Evolutionary conservation across 2,797 vertebrate species (phyloP), one percentile per base, ranked within the genome.

Genomic region (Sciurus carolinensis): DNA sequence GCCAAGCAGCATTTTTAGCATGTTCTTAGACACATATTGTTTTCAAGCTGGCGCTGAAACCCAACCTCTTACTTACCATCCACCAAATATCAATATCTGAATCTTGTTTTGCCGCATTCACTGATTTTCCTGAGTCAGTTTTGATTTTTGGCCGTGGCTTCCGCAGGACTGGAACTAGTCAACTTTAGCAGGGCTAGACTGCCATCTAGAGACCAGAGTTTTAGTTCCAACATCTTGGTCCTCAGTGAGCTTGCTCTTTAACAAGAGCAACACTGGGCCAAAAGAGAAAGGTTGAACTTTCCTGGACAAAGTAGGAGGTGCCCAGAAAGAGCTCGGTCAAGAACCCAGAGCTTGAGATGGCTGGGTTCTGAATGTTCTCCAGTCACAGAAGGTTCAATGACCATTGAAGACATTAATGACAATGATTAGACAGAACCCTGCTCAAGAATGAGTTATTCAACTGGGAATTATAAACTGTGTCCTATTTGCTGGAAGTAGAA

Each of bases 121-220:
- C 66, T 75, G 67, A 75, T 87, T 97, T 91, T 87, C 90, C 82
- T 87, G 72, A 89, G 10, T 89, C 64, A 1, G 0, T 59, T 69
- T 97, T 94, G 50, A 64, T 77, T 57, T 94, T 97, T 80, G 93
- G 75, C 90, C 86, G 81, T 79, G 42, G 1, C 69, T 97, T 96
- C 71, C 69, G 54, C 83, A 54, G 33, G 59, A 94, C 0, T 4
- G 36, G 91, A 82, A 95, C 42, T 80, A 24, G 79, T 97, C 89
- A 84, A 85, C 96, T 98, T 98, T 94, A 98, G 98, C 98, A 98
- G 97, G 95, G 96, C 97, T 97, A 98, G 96, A 98, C 98, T 98
- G 98, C 98, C 99, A 99, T 98, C 99, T 99, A 99, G 98, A 98
- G 98, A 98, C 97, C 97, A 98, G 64, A 90, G 54, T 96, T 97